These are phyloP conservation scores for Cerastis rubricosa DNA, from an alignment of 2,888 invertebrate species.

Conservation along the genomic window DNA sequence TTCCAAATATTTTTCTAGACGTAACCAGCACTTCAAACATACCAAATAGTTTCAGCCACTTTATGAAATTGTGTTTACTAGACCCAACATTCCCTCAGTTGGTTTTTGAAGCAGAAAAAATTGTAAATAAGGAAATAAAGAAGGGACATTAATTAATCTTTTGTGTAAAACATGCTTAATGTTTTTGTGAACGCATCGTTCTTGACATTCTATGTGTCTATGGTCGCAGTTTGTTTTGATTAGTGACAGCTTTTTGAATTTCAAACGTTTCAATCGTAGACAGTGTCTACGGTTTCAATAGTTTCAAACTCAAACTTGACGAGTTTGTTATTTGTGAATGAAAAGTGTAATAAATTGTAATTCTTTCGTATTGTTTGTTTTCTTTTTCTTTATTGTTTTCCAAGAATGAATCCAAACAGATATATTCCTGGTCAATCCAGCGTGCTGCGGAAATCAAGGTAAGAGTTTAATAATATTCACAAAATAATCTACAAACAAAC, in stretches of 20 bases:
- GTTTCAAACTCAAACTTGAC: conserved; percentile 54
- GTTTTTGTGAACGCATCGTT: conserved; percentile 24
- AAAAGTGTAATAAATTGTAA: conserved; percentile 13
- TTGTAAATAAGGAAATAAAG: conserved; percentile 66
- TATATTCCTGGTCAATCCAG: conserved; percentile 75
- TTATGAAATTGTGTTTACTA: conserved; percentile 81
- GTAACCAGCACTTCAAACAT: conserved; percentile 38
- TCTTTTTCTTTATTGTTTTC: background rate
- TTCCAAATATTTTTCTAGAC: conserved; percentile 54
- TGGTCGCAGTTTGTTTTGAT: conserved; percentile 28
- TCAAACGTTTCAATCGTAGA: conserved; percentile 58
- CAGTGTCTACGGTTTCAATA: too few relatives aligned
- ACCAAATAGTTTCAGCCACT: conserved; percentile 74
- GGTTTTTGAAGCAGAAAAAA: conserved; percentile 77
- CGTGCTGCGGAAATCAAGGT: conserved; percentile 83
- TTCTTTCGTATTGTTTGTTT: conserved; percentile 10
- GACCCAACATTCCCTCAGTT: conserved; percentile 83
- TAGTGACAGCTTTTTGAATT: conserved; percentile 36
- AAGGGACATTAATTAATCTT: background rate
- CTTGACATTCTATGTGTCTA: background rate
- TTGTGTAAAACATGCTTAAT: background rate
- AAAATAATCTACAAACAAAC: background rate
- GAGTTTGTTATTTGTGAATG: conserved; percentile 17
- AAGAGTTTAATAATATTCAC: conserved; percentile 17
- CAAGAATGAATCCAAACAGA: conserved; percentile 77